Evolutionary conservation across 2,888 invertebrate species (phyloP).

Genomic region (Calliopum simillimum): DNA sequence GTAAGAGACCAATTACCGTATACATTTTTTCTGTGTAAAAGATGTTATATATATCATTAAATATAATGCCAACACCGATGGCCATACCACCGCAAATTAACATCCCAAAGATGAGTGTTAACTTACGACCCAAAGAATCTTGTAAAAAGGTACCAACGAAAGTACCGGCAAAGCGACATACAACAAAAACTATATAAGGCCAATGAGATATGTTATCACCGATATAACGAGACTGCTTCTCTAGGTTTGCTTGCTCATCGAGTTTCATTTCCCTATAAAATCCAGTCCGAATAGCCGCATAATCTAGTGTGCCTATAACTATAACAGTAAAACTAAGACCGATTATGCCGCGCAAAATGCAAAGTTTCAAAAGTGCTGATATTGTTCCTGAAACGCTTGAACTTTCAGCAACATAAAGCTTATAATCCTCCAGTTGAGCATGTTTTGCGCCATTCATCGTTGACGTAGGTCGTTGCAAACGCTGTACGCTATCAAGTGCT

Average conservation of each 20-base stretch:
- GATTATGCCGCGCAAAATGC: slow-evolving; percentile 51
- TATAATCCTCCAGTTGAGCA: slow-evolving; percentile 55
- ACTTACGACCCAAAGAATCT: slow-evolving; percentile 55
- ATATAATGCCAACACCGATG: slow-evolving; percentile 49
- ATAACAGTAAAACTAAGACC: slow-evolving; percentile 51
- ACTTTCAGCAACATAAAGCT: slow-evolving; percentile 55
- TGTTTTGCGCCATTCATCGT: slow-evolving; percentile 40
- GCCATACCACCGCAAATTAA: slow-evolving; percentile 46
- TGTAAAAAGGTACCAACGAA: slow-evolving; percentile 39
- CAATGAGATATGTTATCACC: slow-evolving; percentile 19
- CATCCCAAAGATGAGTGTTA: slow-evolving; percentile 47
- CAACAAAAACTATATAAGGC: slow-evolving; percentile 44
- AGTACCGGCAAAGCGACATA: slow-evolving; percentile 48
- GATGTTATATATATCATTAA: slow-evolving; percentile 6
- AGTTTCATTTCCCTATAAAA: too few species aligned
- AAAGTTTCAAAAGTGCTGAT: slow-evolving; percentile 50
- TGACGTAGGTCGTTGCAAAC: slow-evolving; percentile 55
- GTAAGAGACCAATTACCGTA: slow-evolving; percentile 47
- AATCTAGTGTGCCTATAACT: slow-evolving; percentile 26
- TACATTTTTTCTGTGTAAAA: slow-evolving; percentile 37
- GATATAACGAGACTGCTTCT: too few species aligned
- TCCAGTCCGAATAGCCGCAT: background rate
- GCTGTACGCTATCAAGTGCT: slow-evolving; percentile 55
- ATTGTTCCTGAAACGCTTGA: slow-evolving; percentile 47
- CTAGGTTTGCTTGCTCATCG: too few species aligned